These are phyloP conservation scores for Rhopalosiphum padi DNA, from an alignment of 1,140 invertebrate species.

Conservation along the genomic window DNA sequence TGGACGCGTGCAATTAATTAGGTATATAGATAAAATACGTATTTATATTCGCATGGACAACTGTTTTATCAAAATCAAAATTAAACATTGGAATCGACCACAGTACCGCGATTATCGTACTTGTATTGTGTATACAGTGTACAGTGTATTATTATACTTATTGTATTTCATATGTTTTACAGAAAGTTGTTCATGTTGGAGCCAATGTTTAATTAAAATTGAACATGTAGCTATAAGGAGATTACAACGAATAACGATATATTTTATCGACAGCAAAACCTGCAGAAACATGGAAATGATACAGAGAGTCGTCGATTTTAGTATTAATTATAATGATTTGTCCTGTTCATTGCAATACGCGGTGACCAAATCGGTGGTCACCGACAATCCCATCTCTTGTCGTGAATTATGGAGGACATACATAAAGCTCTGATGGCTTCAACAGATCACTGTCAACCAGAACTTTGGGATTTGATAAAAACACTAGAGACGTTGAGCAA, in stretches of 20 bases:
- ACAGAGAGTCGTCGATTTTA: slow-evolving; percentile 87
- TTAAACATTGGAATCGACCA: no score
- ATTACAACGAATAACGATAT: slow-evolving; percentile 81
- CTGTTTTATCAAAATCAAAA: not conserved
- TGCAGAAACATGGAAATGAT: slow-evolving; percentile 82
- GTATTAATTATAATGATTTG: slow-evolving; percentile 79
- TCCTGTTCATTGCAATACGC: slow-evolving; percentile 84
- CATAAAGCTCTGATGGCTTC: slow-evolving; percentile 65
- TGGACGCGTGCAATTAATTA: not conserved
- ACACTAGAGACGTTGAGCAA: slow-evolving; percentile 69
- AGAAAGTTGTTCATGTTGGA: slow-evolving; percentile 93
- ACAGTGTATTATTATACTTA: not conserved
- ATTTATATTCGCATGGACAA: not conserved
- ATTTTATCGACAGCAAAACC: slow-evolving; percentile 93
- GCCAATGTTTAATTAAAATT: slow-evolving; percentile 88
- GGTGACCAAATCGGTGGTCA: slow-evolving; percentile 74
- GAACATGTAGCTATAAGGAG: slow-evolving; percentile 92
- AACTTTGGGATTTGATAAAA: no score
- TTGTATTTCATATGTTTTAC: not conserved
- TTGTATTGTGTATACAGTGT: no score
- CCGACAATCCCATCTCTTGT: slow-evolving; percentile 79
- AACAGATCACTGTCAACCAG: no score
- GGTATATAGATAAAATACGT: not conserved
- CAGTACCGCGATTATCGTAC: not conserved
- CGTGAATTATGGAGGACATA: slow-evolving; percentile 73